A percentile compares a stretch with the other conserved stretches of the same genome.
phyloP scores from a whole-genome alignment of 2,888 invertebrate species.

The Stramonita haemastoma region DNA sequence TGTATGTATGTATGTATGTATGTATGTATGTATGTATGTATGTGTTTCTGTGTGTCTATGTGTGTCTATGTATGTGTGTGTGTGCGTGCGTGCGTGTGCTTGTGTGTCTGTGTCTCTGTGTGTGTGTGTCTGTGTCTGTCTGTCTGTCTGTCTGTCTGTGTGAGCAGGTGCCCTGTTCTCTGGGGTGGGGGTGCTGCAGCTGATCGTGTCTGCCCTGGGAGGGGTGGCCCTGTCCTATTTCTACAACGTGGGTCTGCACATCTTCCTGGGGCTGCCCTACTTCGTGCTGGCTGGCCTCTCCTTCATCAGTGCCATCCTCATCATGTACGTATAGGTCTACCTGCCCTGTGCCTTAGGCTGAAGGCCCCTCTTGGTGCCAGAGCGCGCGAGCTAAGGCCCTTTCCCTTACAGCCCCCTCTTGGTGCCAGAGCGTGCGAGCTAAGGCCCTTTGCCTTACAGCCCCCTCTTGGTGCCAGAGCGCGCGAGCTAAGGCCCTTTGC shows the following conservation, averaged over 20 bases:
- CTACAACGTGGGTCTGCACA: slow-evolving; percentile 8
- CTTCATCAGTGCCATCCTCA: background rate
- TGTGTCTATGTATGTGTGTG: background rate
- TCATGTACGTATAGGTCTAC: background rate
- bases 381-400: no score
- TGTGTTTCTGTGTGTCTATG: background rate
- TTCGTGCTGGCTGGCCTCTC: background rate
- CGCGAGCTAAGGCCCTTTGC: no score
- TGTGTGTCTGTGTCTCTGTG: background rate
- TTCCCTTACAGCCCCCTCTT: no score
- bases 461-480: no score
- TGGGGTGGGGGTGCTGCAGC: slow-evolving; percentile 33
- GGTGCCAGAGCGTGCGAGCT: no score
- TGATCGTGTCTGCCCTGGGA: background rate
- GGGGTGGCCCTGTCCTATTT: slow-evolving; percentile 3
- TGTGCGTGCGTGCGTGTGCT: background rate
- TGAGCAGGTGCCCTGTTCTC: slow-evolving; percentile 25
- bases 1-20: background rate
- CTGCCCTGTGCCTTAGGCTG: background rate
- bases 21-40: background rate
- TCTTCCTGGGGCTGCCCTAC: slow-evolving; percentile 28
- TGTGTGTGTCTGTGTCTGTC: background rate
- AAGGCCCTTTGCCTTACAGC: no score
- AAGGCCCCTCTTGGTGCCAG: no score
- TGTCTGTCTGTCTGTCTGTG: background rate